Conservation (phyloP, 2,888 invertebrate species). For the Pyrocoelia pectoralis region DNA sequence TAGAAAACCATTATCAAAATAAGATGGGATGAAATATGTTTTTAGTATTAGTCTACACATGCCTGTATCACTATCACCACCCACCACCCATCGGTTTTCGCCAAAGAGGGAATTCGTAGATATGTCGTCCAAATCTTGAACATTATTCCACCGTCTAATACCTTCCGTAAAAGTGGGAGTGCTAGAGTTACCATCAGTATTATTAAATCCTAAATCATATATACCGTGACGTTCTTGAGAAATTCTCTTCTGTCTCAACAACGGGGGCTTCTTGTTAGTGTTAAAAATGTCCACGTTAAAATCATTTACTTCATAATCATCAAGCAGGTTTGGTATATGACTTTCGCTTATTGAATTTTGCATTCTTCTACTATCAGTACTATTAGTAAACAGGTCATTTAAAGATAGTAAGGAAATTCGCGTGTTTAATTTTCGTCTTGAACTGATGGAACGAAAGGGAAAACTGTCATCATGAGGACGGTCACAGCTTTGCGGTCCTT, state of each 20-base stretch:
- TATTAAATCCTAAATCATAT: conserved; percentile 43
- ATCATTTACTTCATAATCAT: conserved; percentile 42
- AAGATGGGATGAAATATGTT: neutral
- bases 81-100: conserved; percentile 52
- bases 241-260: conserved; percentile 19
- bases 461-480: conserved; percentile 20
- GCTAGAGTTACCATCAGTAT: conserved; percentile 49
- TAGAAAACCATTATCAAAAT: conserved; percentile 7
- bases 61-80: conserved; percentile 57
- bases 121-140: conserved; percentile 51
- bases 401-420: conserved; percentile 44
- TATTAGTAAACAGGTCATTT: conserved; percentile 16
- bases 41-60: conserved; percentile 46
- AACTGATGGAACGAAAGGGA: conserved; percentile 47
- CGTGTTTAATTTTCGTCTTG: conserved; percentile 48
- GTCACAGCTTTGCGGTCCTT: conserved; percentile 39
- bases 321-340: conserved; percentile 24
- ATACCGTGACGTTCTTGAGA: conserved; percentile 40
- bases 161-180: conserved; percentile 46
- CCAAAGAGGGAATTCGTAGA: conserved; percentile 41
- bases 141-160: conserved; percentile 55
- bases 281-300: conserved; percentile 42
- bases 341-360: conserved; percentile 29
- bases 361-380: neutral
- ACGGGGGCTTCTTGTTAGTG: conserved; percentile 18